phyloP scores from a whole-genome alignment of 2,113 vertebrate species.

The Struthio camelus region DNA sequence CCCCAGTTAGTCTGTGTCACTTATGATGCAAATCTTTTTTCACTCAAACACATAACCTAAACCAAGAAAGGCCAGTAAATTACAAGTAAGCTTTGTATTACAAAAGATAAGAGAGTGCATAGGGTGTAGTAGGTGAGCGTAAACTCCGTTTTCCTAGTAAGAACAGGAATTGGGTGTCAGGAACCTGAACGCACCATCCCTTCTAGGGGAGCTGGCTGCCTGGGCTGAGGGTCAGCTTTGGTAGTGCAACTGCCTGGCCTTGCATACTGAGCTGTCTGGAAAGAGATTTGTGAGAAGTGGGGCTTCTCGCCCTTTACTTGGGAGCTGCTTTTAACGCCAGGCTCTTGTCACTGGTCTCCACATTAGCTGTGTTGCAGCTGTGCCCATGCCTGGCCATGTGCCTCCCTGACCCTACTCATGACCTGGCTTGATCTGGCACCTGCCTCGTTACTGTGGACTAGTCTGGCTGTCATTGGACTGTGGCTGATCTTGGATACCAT shows the following conservation, averaged over 20 bases:
- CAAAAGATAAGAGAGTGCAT: not conserved
- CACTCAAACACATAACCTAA: not conserved
- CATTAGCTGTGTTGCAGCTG: not conserved
- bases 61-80: not conserved
- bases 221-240: not conserved
- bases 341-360: not conserved
- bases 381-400: not conserved
- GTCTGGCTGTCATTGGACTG: not conserved
- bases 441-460: not conserved
- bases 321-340: not conserved
- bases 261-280: not conserved
- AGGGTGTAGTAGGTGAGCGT: not conserved
- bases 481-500: not conserved
- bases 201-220: not conserved
- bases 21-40: not conserved
- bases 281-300: not conserved
- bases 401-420: not conserved
- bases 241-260: not conserved
- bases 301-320: not conserved
- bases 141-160: not conserved
- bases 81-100: fast-evolving
- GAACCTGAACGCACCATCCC: fast-evolving
- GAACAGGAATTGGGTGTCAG: not conserved
- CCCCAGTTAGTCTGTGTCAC: not conserved
- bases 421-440: not conserved